Conservation (phyloP, 2,888 invertebrate genomes). For the Rhimphoctona megacephalus region DNA sequence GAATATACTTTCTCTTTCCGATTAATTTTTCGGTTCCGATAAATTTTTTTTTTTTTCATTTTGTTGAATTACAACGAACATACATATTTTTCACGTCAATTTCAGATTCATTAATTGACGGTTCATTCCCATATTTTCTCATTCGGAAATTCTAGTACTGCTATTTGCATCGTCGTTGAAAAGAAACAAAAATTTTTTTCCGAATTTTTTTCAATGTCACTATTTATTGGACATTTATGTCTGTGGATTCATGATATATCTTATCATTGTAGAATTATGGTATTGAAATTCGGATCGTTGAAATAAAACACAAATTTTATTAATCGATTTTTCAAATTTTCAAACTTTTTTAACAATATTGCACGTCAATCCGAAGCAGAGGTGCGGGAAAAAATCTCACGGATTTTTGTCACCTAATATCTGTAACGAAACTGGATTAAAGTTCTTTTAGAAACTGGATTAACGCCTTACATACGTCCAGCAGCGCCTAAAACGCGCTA, state of each 20-base stretch:
- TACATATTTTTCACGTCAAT: not conserved
- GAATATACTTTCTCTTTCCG: not conserved
- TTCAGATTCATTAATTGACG: not conserved
- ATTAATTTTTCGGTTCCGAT: constrained; percentile 1
- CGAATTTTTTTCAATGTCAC: not conserved
- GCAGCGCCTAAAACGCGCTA: no score
- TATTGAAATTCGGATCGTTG: not conserved
- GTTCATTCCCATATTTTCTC: not conserved
- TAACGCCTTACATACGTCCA: no score
- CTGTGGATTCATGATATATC: not conserved
- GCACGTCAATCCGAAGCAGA: no score
- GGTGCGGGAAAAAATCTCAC: no score
- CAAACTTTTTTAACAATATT: not conserved
- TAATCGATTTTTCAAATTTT: not conserved
- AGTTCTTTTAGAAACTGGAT: not conserved
- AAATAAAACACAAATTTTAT: not conserved
- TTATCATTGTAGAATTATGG: not conserved
- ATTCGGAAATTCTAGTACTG: not conserved
- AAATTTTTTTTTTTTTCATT: constrained; percentile 1
- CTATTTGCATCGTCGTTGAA: not conserved
- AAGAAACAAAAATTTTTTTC: not conserved
- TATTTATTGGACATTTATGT: not conserved
- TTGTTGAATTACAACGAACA: not conserved
- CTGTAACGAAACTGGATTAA: not conserved
- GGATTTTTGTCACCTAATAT: no score